phyloP scores from a whole-genome alignment of 2,888 invertebrate genomes.

The Nycteola revayana region DNA sequence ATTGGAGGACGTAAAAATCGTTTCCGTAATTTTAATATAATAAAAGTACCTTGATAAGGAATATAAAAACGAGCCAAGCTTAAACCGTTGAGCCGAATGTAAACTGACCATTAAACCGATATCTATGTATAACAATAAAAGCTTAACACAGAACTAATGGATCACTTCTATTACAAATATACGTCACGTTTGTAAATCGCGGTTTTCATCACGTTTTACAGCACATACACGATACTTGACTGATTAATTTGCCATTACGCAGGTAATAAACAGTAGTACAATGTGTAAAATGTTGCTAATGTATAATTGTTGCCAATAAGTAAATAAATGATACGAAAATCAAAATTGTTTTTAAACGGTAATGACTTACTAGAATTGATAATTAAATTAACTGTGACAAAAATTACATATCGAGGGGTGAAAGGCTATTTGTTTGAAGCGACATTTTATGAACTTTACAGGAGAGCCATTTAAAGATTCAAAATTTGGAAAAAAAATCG shows the following conservation, averaged over 20 bases:
- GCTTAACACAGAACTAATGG: not conserved
- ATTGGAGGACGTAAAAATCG: too few species aligned
- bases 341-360: not conserved
- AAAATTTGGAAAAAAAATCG: too few species aligned
- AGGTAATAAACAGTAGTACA: conserved; percentile 5
- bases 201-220: conserved; percentile 14
- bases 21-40: too few species aligned
- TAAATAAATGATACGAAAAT: not conserved
- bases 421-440: too few species aligned
- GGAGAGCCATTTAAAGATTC: too few species aligned
- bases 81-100: too few species aligned
- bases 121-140: too few species aligned
- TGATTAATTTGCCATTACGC: conserved; percentile 2
- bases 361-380: not conserved
- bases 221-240: conserved; percentile 4
- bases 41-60: too few species aligned
- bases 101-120: too few species aligned
- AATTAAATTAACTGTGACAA: not conserved
- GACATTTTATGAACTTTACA: too few species aligned
- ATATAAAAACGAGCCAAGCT: too few species aligned
- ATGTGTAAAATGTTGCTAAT: not conserved
- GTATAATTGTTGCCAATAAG: not conserved
- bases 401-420: too few species aligned
- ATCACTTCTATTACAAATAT: not conserved
- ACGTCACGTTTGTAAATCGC: conserved; percentile 6